Evolutionary conservation across 2,888 invertebrate species (phyloP), one percentile per base, ranked within the genome.

Genomic region (Coremacera marginata): DNA sequence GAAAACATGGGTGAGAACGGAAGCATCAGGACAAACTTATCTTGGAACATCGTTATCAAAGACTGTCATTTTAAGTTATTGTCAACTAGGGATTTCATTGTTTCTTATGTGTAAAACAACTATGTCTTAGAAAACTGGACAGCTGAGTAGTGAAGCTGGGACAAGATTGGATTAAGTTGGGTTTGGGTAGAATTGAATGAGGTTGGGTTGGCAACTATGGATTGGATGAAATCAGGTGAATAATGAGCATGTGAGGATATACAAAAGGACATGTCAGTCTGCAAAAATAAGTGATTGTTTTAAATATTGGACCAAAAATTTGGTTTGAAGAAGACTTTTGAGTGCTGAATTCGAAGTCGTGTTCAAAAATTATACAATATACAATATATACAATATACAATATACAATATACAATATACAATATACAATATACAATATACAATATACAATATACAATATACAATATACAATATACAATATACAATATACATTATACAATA

Each of bases 31-130:
- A 62, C 16, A 9, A 27, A 62, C 8, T 57, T 68, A 68, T 60
- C n/a, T 68, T 55, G 27, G 49, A 16, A 63, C 44, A 63, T 70
- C 8, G 31, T 25, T 76, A 44, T 70, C 70, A 37, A 49, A 52
- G 52, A 34, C 16, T 51, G 57, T 70, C 44, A 22, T 62, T 27
- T 76, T 73, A 74, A 79, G 62, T 77, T 77, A 76, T 77, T 70
- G 73, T 62, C 77, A 77, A 76, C 77, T 27, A 27, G 77, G 74
- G 79, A 77, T 65, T 77, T 71, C 67, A 68, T 75, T 78, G 67
- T 67, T 37, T 51, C 16, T n/a, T 68, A 16, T 68, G 4, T 9
- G 14, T 19, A 27, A 34, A 5, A 19, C 16, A 5, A 27, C 25
- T 62, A 16, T 8, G 27, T 14, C 37, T 68, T 11, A 22, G 51